Evolutionary conservation across 35 echinoderm and acorn worm species (phyloP), one percentile per base, ranked within the genome.

Genomic region (Apostichopus japonicus): DNA sequence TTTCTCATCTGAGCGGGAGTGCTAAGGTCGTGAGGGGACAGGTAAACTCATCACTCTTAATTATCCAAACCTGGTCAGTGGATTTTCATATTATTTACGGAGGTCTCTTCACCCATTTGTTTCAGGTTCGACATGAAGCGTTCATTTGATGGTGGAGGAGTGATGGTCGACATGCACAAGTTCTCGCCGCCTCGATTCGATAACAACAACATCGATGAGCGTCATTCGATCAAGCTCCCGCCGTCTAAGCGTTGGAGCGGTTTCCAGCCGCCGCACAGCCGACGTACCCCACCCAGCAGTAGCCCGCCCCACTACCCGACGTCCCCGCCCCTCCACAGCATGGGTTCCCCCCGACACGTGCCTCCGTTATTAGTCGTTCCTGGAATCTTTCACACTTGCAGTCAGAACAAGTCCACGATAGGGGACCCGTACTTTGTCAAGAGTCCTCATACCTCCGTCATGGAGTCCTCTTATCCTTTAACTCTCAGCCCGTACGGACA

Each of bases 241-340:
- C 97, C 97, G 11, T 94, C 95, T 5, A 99, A 99, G 81, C 90
- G 97, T 71, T 99, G 97, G 97, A 99, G 92, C 70, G 93, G 93
- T 25, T 78, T 92, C 5, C 78, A 94, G 19, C 86, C 72, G 65
- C 57, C 90, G 6, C 91, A 91, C 25, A 91, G 79, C 75, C 53
- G 58, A 27, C 23, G 57, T 25, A 22, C 84, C 19, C 86, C 83
- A 65, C 92, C 57, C 16, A 83, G 90, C 44, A 83, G 83, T 77
- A 89, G 65, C 79, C 55, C 92, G 54, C 65, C 84, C 55, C 24
- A 91, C 24, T 91, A 84, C 57, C 87, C 93, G 13, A 13, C 63
- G 19, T 54, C 44, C 21, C 65, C 91, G 90, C 91, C 73, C 17
- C 24, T 88, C 72, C 86, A 92, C 78, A 59, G 24, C 77, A 88